Evolutionary conservation across 2,797 vertebrate genomes (phyloP).

Genomic region (Acipenser oxyrinchus): DNA sequence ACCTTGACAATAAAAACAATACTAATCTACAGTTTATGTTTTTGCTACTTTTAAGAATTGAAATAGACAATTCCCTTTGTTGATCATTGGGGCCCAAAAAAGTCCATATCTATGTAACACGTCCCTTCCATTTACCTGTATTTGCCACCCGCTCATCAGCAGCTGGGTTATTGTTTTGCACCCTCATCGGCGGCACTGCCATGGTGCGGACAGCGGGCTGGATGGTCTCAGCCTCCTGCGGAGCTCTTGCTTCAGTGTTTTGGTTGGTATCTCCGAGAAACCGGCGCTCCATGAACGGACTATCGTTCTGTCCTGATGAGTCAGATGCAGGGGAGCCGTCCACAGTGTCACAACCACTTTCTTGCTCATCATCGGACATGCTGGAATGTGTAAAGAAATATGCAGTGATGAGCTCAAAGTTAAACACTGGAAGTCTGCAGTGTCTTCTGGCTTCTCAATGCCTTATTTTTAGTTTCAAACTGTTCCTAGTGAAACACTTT

Average conservation of each 20-base stretch:
- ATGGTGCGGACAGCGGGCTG: conserved; percentile 80
- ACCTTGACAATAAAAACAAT: too few relatives aligned
- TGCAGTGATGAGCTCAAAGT: background rate
- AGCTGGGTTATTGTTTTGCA: conserved; percentile 68
- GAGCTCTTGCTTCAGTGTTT: conserved; percentile 34
- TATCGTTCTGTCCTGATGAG: conserved; percentile 71
- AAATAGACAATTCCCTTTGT: too few relatives aligned
- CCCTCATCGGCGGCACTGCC: conserved; percentile 80
- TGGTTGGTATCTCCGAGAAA: conserved; percentile 72
- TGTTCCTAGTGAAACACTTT: conserved; percentile 5
- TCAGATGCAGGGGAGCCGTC: conserved; percentile 85
- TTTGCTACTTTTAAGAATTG: too few relatives aligned
- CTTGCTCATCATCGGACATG: conserved; percentile 92
- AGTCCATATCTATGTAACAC: too few relatives aligned
- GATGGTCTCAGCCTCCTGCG: conserved; percentile 57
- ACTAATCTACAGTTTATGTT: too few relatives aligned
- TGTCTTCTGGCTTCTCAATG: too few relatives aligned
- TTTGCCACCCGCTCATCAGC: conserved; percentile 58
- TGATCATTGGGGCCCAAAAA: too few relatives aligned
- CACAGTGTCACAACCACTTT: conserved; percentile 91
- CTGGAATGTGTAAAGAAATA: conserved; percentile 42
- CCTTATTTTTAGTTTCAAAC: too few relatives aligned
- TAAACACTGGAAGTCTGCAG: too few relatives aligned
- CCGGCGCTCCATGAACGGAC: conserved; percentile 71
- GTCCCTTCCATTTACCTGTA: conserved; percentile 55